These are phyloP conservation scores for Ostrea edulis DNA, from an alignment of 1,140 invertebrate species.

Conservation along the genomic window DNA sequence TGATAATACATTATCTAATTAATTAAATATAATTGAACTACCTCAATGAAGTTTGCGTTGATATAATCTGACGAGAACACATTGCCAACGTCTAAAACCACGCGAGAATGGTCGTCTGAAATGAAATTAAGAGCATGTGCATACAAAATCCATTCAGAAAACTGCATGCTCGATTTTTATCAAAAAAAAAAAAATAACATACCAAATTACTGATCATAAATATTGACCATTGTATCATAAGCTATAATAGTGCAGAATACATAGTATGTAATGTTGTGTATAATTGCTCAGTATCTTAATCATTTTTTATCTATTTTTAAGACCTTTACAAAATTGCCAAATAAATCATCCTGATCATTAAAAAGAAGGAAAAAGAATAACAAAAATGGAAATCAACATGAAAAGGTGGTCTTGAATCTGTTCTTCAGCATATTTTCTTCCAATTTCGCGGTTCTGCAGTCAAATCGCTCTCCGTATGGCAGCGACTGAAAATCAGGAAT, in stretches of 20 bases:
- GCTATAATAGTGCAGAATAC: too few species aligned
- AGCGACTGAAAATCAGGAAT: background rate
- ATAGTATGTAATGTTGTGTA: too few species aligned
- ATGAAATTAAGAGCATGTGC: background rate
- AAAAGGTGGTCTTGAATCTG: slow-evolving; percentile 3
- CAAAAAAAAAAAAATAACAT: too few species aligned
- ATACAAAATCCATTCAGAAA: too few species aligned
- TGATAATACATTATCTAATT: background rate
- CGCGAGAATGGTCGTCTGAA: background rate
- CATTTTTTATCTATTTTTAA: too few species aligned
- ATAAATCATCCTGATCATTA: too few species aligned
- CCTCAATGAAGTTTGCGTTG: background rate
- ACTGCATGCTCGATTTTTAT: too few species aligned
- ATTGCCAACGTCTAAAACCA: background rate
- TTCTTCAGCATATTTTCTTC: background rate
- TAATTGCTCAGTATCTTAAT: too few species aligned
- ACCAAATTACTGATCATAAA: too few species aligned
- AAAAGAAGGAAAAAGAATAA: too few species aligned
- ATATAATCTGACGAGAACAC: background rate
- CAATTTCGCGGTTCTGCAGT: background rate
- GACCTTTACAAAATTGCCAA: too few species aligned
- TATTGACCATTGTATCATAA: too few species aligned
- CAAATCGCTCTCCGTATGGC: background rate
- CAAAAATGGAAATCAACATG: background rate
- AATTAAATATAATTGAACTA: background rate